Percentiles rank a stretch among this genome's conserved stretches.
Conservation (phyloP, 1,140 invertebrate genomes). For the Leucophenga varia region DNA sequence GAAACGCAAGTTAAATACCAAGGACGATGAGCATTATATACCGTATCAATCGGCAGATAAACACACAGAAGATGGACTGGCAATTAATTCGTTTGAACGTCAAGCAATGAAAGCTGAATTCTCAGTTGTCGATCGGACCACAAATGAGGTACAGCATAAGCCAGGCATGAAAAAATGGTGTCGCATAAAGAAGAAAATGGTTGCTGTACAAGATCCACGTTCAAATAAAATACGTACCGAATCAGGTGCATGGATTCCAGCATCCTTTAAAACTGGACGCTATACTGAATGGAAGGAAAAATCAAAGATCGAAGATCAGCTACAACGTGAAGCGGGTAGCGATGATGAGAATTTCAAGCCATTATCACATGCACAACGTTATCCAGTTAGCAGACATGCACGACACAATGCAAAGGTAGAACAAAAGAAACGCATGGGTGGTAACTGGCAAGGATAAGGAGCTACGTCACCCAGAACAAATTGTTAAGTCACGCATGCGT, state of each 20-base stretch:
- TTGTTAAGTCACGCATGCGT: slow-evolving; percentile 65
- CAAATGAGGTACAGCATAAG: slow-evolving; percentile 63
- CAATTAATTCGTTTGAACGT: slow-evolving; percentile 73
- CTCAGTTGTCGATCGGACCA: slow-evolving; percentile 79
- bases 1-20: slow-evolving; percentile 60
- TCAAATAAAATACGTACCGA: slow-evolving; percentile 89
- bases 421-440: slow-evolving; percentile 54
- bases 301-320: slow-evolving; percentile 68
- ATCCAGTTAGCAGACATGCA: slow-evolving; percentile 62
- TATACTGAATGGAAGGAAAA: slow-evolving; percentile 88
- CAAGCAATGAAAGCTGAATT: slow-evolving; percentile 74
- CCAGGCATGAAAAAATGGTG: slow-evolving; percentile 77
- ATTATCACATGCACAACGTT: slow-evolving; percentile 49
- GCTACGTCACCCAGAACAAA: slow-evolving; percentile 69
- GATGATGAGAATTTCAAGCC: slow-evolving; percentile 57
- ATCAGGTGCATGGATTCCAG: slow-evolving; percentile 90
- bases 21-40: slow-evolving; percentile 81
- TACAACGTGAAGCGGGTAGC: slow-evolving; percentile 64
- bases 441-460: slow-evolving; percentile 58
- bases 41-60: slow-evolving; percentile 82
- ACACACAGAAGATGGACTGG: slow-evolving; percentile 86
- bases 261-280: slow-evolving; percentile 87
- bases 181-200: slow-evolving; percentile 89
- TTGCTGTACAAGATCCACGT: slow-evolving; percentile 68
- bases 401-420: slow-evolving; percentile 65